Evolutionary conservation across 2,113 vertebrate genomes (phyloP).

Genomic region (Planiliza haematocheilus): DNA sequence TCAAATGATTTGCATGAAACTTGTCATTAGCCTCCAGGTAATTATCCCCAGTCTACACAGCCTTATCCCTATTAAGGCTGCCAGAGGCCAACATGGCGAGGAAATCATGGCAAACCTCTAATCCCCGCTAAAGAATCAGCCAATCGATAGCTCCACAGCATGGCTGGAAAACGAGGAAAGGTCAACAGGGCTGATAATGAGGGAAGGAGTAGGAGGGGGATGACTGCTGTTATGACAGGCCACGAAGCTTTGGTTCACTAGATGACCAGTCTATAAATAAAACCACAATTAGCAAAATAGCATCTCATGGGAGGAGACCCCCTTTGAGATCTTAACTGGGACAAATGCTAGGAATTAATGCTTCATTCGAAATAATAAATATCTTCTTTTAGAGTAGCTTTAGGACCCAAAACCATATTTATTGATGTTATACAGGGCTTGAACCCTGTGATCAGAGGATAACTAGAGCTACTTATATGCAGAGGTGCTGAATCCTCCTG

Average conservation of each 20-base stretch:
- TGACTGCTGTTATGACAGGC: conserved; percentile 57
- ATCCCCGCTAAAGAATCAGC: conserved; percentile 72
- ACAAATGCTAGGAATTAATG: conserved; percentile 7
- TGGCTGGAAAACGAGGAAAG: conserved; percentile 72
- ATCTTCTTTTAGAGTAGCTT: not conserved
- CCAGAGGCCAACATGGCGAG: conserved; percentile 32
- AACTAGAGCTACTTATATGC: not conserved
- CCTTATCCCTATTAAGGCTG: conserved; percentile 23
- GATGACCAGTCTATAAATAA: conserved; percentile 70
- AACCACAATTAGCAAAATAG: conserved; percentile 59
- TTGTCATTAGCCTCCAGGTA: not conserved
- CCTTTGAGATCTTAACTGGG: not conserved
- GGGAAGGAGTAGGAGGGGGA: conserved; percentile 58
- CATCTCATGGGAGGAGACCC: conserved; percentile 15
- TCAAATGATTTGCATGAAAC: conserved; percentile 4
- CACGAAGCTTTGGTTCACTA: conserved; percentile 49
- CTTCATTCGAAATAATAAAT: not conserved
- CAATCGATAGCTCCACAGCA: conserved; percentile 72
- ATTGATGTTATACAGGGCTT: not conserved
- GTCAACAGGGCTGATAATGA: conserved; percentile 74
- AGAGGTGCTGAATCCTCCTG: not conserved
- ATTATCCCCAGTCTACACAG: conserved; percentile 17
- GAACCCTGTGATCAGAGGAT: not conserved
- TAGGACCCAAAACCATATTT: conserved; percentile 6
- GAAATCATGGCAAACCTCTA: conserved; percentile 47